These are phyloP conservation scores for Abscondita cerata DNA, from an alignment of 2,888 invertebrate species.

Conservation along the genomic window DNA sequence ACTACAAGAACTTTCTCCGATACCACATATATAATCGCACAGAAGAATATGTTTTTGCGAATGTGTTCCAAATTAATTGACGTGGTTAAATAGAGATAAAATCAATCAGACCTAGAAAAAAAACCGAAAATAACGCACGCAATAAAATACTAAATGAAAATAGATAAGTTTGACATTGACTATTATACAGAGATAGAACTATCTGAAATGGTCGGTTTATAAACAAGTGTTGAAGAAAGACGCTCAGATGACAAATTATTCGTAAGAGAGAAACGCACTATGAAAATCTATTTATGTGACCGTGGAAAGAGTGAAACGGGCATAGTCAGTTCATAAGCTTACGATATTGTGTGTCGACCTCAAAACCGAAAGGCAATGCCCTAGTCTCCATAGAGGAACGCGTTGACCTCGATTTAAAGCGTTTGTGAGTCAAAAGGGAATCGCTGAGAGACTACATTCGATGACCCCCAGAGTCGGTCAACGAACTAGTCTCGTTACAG, in stretches of 20 bases:
- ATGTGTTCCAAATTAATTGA: too few species aligned
- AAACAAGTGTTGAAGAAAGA: constrained; percentile 20
- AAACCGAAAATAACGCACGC: neutral
- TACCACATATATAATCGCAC: neutral
- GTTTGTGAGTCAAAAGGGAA: constrained; percentile 41
- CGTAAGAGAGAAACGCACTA: constrained; percentile 16
- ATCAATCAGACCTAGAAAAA: too few species aligned
- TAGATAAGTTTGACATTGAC: constrained; percentile 32
- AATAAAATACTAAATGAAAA: constrained; percentile 19
- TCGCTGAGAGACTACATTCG: constrained; percentile 45
- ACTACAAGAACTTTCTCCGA: constrained; percentile 5
- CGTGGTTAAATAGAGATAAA: too few species aligned
- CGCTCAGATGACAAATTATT: neutral
- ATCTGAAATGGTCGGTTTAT: constrained; percentile 21
- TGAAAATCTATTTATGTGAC: constrained; percentile 23
- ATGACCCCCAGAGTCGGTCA: constrained; percentile 53
- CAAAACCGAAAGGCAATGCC: constrained; percentile 58
- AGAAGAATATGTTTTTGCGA: too few species aligned
- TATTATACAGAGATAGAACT: constrained; percentile 22
- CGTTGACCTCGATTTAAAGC: constrained; percentile 54
- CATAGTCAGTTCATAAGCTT: constrained; percentile 33
- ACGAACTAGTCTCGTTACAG: constrained; percentile 55
- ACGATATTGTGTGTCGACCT: constrained; percentile 53
- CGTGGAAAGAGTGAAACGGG: constrained; percentile 33
- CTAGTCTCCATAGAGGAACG: constrained; percentile 53